Conservation (phyloP, 2,888 invertebrate genomes). For the Baccha elongata region DNA sequence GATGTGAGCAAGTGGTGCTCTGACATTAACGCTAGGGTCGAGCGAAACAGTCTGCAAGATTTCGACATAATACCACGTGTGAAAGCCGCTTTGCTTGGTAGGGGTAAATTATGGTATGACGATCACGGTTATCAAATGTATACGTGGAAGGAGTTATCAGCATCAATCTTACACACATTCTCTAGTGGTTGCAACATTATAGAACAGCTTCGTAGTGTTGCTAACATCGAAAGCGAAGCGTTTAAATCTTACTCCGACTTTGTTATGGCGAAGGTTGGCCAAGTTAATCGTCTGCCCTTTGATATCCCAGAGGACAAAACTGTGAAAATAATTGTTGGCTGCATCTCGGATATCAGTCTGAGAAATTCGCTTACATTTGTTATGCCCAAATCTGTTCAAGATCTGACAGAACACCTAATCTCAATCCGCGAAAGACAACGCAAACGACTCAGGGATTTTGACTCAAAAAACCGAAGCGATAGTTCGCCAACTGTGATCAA, state of each 20-base stretch:
- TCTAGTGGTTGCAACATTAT: no score
- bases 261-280: slow-evolving; percentile 25
- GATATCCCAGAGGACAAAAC: slow-evolving; percentile 12
- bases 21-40: no score
- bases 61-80: no score
- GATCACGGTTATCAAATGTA: no score
- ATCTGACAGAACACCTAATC: slow-evolving; percentile 24
- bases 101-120: no score
- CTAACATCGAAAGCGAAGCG: slow-evolving; percentile 8
- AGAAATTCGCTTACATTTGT: slow-evolving; percentile 25
- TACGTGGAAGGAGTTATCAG: no score
- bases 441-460: no score
- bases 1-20: no score
- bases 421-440: slow-evolving; percentile 16
- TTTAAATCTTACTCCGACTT: slow-evolving; percentile 28
- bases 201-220: neutral
- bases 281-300: slow-evolving; percentile 23
- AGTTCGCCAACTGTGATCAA: neutral
- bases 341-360: slow-evolving; percentile 24
- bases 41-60: no score
- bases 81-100: no score
- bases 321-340: slow-evolving; percentile 18
- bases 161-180: no score
- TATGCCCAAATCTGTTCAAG: slow-evolving; percentile 33
- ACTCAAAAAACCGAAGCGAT: neutral